A percentile compares a stretch with the other conserved stretches of the same genome.
Evolutionary conservation across 1,140 invertebrate genomes (phyloP).

Genomic region (Rhyacophila brunnea): DNA sequence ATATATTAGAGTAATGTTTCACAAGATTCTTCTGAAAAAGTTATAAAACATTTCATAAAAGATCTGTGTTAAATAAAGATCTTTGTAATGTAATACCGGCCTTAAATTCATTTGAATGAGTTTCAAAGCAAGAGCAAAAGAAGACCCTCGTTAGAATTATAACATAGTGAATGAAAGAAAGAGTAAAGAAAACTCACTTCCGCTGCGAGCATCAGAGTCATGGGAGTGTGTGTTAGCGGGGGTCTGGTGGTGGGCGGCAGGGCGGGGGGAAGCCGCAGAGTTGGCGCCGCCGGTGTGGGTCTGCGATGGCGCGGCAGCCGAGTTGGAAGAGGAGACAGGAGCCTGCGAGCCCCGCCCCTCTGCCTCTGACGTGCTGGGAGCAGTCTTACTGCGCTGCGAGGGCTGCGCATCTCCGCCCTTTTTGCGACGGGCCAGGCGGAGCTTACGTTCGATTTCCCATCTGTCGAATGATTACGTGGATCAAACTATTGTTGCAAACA

Average conservation of each 20-base stretch:
- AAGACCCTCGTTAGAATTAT: no score
- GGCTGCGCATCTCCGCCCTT: slow-evolving; percentile 38
- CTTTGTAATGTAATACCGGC: no score
- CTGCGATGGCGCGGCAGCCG: neutral
- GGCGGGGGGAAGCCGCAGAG: neutral
- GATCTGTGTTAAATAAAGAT: no score
- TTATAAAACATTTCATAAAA: no score
- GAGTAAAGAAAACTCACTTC: slow-evolving; percentile 12
- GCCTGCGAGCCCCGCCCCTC: neutral
- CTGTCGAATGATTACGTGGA: slow-evolving; percentile 45
- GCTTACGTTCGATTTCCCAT: slow-evolving; percentile 96
- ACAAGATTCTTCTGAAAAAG: no score
- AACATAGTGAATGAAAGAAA: no score
- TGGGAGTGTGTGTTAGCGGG: neutral
- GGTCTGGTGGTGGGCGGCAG: neutral
- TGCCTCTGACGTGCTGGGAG: neutral
- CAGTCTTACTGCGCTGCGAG: neutral
- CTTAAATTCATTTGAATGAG: no score
- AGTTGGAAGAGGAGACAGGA: slow-evolving; percentile 15
- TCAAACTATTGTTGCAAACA: no score
- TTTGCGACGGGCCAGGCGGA: slow-evolving; percentile 84
- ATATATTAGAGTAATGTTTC: no score
- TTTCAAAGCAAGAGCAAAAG: no score
- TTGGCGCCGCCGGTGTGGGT: neutral
- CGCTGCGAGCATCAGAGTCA: slow-evolving; percentile 12